Base-by-base conservation (phyloP, 2,113 vertebrate species). In the Aythya baeri region DNA sequence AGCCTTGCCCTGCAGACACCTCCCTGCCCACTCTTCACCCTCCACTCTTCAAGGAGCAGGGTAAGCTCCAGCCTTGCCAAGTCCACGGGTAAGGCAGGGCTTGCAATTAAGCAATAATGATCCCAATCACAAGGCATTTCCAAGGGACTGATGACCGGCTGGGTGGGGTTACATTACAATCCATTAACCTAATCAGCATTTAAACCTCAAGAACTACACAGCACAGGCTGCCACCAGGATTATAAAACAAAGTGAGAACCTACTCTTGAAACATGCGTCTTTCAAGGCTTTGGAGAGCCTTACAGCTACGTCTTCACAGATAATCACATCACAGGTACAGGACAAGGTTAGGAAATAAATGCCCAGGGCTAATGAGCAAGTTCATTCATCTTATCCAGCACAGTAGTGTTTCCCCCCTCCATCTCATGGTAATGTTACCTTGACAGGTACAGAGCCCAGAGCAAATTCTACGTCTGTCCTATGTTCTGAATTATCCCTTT, bases 141-240 rank as follows among this genome's bases (percentile, higher is more conserved):
- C 54, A 70, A 95, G 78, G 59, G 67, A 63, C 83, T 49, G 85
- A 78, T 32, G 73, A 75, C 75, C 85, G 49, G 22, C 65, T 82
- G 92, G 83, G 83, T 82, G 90, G 86, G 62, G 76, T 92, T 79
- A 84, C 61, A 49, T 72, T 93, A 91, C 65, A 72, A 85, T 44
- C 84, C 89, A 83, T 34, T 63, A 67, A 88, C 81, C 76, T 83
- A 44, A 93, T 70, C 88, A 73, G 63, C 81, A 73, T 54, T 83
- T 79, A 89, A 85, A 12, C 71, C 84, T 91, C 81, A 41, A 67
- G 38, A 85, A 52, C 65, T 67, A 54, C 54, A 36, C 29, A 49
- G 75, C 72, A 83, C 76, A 78, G 46, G 77, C 80, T 96, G 83
- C 77, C 63, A 70, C 49, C 9, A 9, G 32, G 38, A 92, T 92